Evolutionary conservation across 2,888 invertebrate species (phyloP).

Genomic region (Tenthredo distinguenda): DNA sequence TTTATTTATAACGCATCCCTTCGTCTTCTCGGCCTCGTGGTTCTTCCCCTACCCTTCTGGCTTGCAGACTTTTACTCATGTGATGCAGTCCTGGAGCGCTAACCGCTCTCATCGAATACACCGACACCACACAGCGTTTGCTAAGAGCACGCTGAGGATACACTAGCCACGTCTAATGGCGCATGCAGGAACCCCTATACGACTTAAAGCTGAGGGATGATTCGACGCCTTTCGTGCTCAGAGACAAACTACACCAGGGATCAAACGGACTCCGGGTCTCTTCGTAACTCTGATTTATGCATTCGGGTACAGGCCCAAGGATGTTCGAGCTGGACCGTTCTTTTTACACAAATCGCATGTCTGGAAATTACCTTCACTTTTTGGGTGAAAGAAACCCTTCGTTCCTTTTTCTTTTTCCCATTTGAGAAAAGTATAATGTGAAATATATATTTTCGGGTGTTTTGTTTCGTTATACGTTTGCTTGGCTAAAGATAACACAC

Average conservation of each 20-base stretch:
- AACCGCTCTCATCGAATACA: constrained; percentile 1
- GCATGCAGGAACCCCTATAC: constrained; percentile 55
- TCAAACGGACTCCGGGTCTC: background rate
- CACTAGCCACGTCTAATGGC: constrained; percentile 57
- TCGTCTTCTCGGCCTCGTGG: constrained; percentile 46
- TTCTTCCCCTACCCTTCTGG: background rate
- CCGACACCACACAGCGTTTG: constrained; percentile 23
- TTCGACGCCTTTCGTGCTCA: background rate
- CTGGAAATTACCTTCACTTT: too few relatives aligned
- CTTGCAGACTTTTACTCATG: constrained; percentile 27
- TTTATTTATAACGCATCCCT: constrained; percentile 72
- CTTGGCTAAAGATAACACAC: background rate
- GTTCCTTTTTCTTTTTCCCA: too few relatives aligned
- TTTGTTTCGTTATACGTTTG: background rate
- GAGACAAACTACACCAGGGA: background rate
- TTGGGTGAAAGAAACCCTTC: too few relatives aligned
- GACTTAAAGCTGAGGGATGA: constrained; percentile 53
- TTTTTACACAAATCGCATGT: background rate
- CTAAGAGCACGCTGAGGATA: constrained; percentile 48
- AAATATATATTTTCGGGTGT: constrained; percentile 4
- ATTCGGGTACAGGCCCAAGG: background rate
- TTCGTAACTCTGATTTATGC: background rate
- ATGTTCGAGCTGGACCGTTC: background rate
- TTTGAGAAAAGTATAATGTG: too few relatives aligned
- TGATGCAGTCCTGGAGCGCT: background rate